Evolutionary conservation across 53 echinoderm and acorn worm species (phyloP).

Genomic region (Hippasteria phrygiana): DNA sequence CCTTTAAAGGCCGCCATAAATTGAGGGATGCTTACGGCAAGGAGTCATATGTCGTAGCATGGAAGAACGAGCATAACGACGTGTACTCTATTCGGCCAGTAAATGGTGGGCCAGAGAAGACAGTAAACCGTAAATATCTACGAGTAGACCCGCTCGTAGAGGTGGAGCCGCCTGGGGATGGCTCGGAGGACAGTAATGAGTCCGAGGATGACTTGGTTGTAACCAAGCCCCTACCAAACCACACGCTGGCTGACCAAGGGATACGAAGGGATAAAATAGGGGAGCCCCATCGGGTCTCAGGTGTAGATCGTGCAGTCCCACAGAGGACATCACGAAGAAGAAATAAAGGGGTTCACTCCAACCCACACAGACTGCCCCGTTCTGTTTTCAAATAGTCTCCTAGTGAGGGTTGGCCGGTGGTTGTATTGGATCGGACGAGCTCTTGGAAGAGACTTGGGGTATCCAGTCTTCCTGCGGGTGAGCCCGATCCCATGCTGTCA

Average conservation of each 20-base stretch:
- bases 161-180: too few relatives aligned
- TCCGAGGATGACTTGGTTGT: too few relatives aligned
- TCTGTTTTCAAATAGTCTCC: not conserved
- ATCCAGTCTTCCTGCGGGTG: slow-evolving; percentile 16
- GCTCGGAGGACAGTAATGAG: too few relatives aligned
- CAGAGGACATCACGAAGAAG: not conserved
- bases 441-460: slow-evolving; percentile 40
- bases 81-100: not conserved
- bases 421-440: not conserved
- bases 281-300: not conserved
- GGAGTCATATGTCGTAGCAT: too few relatives aligned
- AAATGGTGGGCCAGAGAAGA: too few relatives aligned
- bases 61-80: not conserved
- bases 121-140: not conserved
- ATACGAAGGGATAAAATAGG: not conserved
- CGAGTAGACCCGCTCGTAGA: not conserved
- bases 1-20: too few relatives aligned
- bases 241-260: too few relatives aligned
- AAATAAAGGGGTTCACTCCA: not conserved
- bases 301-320: not conserved
- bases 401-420: not conserved
- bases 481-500: not conserved
- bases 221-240: too few relatives aligned
- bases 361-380: slow-evolving; percentile 6
- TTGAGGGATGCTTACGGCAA: too few relatives aligned